These are phyloP conservation scores for Hypena proboscidalis DNA, from an alignment of 2,888 invertebrate species.

Conservation along the genomic window DNA sequence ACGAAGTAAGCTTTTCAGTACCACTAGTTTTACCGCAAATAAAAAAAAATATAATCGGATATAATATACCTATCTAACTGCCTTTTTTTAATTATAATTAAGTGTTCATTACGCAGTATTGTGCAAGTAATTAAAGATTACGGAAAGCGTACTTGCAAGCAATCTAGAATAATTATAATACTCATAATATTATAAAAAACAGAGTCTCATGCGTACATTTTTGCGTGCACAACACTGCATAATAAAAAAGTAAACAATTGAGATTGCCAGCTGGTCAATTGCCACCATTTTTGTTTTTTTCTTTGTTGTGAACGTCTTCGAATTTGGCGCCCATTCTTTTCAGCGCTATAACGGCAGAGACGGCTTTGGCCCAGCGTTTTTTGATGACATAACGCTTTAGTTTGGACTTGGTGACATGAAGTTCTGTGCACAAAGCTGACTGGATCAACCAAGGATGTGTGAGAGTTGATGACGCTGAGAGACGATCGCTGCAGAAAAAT, in stretches of 20 bases:
- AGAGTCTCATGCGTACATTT: conserved; percentile 19
- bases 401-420: conserved; percentile 91
- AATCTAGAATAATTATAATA: too few species aligned
- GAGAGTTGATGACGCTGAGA: conserved; percentile 89
- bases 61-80: too few species aligned
- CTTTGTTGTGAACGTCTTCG: conserved; percentile 69
- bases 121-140: too few species aligned
- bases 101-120: too few species aligned
- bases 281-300: conserved; percentile 39
- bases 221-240: conserved; percentile 20
- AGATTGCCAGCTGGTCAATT: conserved; percentile 26
- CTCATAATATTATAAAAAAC: too few species aligned
- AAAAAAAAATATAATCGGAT: too few species aligned
- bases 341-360: conserved; percentile 94
- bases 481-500: conserved; percentile 86
- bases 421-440: conserved; percentile 87
- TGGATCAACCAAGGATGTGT: conserved; percentile 92
- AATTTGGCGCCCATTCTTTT: conserved; percentile 94
- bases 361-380: conserved; percentile 95
- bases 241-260: conserved; percentile 8
- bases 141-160: too few species aligned
- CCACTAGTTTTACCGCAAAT: too few species aligned
- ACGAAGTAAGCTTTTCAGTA: too few species aligned
- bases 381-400: conserved; percentile 95
- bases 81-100: too few species aligned